These are phyloP conservation scores for Labroides dimidiatus DNA, from an alignment of 2,797 vertebrate species.

Conservation along the genomic window DNA sequence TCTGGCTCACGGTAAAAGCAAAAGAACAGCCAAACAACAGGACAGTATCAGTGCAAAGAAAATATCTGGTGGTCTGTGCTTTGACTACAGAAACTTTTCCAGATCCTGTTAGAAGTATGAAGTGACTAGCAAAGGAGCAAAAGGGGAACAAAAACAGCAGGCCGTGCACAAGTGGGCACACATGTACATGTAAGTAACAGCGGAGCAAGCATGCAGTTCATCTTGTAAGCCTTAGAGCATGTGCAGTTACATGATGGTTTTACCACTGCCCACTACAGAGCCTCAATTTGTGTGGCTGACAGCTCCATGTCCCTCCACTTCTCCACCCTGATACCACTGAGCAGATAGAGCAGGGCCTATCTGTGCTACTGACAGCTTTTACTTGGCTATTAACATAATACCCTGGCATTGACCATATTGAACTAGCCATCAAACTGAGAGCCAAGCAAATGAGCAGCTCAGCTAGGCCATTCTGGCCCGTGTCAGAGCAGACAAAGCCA, in stretches of 20 bases:
- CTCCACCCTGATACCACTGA: slow-evolving; percentile 21
- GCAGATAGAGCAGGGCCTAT: slow-evolving; percentile 64
- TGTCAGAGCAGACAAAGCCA: slow-evolving; percentile 71
- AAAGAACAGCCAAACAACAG: slow-evolving; percentile 34
- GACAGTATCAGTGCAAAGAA: not conserved
- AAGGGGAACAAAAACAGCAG: no score
- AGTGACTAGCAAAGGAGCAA: no score
- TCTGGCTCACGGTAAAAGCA: slow-evolving; percentile 40
- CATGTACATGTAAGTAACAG: not conserved
- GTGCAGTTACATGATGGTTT: slow-evolving; percentile 40
- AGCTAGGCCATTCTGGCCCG: slow-evolving; percentile 69
- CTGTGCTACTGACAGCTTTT: slow-evolving; percentile 58
- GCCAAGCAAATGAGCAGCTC: slow-evolving; percentile 72
- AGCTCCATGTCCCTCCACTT: slow-evolving; percentile 30
- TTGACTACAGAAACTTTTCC: no score
- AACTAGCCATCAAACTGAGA: slow-evolving; percentile 47
- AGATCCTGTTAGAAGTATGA: no score
- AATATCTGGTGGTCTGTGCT: slow-evolving; percentile 26
- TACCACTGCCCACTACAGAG: slow-evolving; percentile 34
- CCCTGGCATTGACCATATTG: slow-evolving; percentile 65
- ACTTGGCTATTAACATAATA: slow-evolving; percentile 67
- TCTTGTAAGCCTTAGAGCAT: slow-evolving; percentile 34
- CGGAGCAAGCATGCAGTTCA: not conserved
- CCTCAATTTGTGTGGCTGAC: slow-evolving; percentile 67
- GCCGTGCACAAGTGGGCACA: no score